Evolutionary conservation across 1,140 invertebrate genomes (phyloP), one percentile per base, ranked within the genome.

Genomic region (Heliconius nattereri): DNA sequence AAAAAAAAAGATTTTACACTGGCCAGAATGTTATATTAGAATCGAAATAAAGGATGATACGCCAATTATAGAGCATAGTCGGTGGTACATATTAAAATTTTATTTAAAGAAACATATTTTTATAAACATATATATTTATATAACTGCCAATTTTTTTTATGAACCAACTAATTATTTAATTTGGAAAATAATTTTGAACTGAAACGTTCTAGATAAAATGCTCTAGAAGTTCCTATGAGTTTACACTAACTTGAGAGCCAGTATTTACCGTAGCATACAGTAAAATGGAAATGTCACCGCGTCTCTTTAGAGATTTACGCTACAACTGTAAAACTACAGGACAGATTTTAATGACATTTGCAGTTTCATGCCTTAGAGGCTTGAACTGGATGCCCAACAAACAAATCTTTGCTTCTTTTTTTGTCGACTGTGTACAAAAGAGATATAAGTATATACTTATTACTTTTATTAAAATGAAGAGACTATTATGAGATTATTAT

Each of bases 271-370:
- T 29, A 66, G 23, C 60, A 66, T 29, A 66, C 29, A 66, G 29
- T 66, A 29, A 66, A 66, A 66, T 29, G 60, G 13, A 66, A 66
- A 66, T 66, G 60, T 66, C 60, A 66, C 60, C 60, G 26, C 26
- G 60, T 66, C 23, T 66, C 26, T 66, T 66, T 66, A 66, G 60
- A 66, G 60, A 26, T 66, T 60, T 66, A n/a, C 26, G 23, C 26
- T 26, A 29, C 26, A 66, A 29, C 23, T 16, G 11, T 66, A 66
- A 66, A 66, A 66, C 60, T 66, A 66, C 60, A 13, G 60, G 60
- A 60, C n/a, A 60, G 9, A 60, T 66, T 66, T 66, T 66, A 66
- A 66, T 66, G 60, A 66, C 13, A 66, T 66, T 66, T 66, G 26
- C 60, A 26, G 60, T 29, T 57, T 57, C 8, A 66, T 26, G 23